Base-by-base conservation (phyloP, 2,888 invertebrate genomes). In the Lymantria monacha region DNA sequence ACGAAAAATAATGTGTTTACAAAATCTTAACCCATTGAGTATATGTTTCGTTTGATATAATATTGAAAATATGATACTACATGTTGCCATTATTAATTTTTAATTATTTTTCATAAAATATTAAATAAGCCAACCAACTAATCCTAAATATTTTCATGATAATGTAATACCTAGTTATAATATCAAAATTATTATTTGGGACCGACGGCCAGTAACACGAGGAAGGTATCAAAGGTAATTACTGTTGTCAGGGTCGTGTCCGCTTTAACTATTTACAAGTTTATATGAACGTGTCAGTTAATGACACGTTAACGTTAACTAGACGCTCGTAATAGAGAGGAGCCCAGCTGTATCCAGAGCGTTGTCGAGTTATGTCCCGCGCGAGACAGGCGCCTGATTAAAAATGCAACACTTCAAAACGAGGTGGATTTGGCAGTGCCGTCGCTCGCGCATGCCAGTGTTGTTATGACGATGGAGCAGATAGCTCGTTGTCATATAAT, bases 341-440 rank as follows among this genome's bases (percentile, higher is more conserved):
- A 80, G 79, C 85, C 77, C 88, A 87, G 87, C 85, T 90, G 88
- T 84, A 85, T 80, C 79, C 79, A 76, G 78, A 83, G 76, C 81
- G 76, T 80, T 81, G 81, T 82, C 83, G 87, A 87, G 87, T 90
- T 89, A 91, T 89, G 87, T 87, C 86, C 88, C 90, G 83, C 87
- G 81, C 84, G 90, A 89, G 90, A 87, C 90, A 82, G 85, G 78
- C 76, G 79, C 74, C 74, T 74, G 81, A 85, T 91, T 89, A 91
- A 91, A 91, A 88, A 91, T 91, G 87, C 87, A 91, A 73, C 76
- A 81, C 80, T 87, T 85, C 81, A 84, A 84, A 88, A 86, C 88
- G 86, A 88, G 81, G 74, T 80, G 78, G 76, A 82, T 80, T 85
- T 81, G 81, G 80, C 79, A 81, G 65, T 63, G 81, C 70, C 84